Percentiles rank a stretch among this genome's conserved stretches.
These are phyloP conservation scores for Edolisoma coerulescens DNA, from an alignment of 2,113 vertebrate species.

Conservation along the genomic window DNA sequence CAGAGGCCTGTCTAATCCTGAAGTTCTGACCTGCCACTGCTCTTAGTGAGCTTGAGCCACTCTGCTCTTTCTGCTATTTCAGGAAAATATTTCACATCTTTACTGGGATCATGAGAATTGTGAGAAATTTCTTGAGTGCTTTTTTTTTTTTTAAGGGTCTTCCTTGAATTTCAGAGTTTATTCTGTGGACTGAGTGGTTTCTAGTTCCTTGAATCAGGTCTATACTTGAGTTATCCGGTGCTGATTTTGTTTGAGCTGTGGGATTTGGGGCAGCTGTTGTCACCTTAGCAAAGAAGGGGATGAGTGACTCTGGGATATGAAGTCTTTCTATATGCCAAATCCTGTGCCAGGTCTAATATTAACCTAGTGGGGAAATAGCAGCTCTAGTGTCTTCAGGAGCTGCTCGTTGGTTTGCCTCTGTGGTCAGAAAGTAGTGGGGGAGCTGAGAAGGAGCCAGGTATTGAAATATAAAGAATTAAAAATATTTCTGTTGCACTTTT, in stretches of 20 bases:
- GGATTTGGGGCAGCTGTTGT: background rate
- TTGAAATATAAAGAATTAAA: background rate
- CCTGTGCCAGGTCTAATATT: conserved; percentile 5
- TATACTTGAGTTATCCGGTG: background rate
- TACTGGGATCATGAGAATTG: background rate
- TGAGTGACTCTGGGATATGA: background rate
- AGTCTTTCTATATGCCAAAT: background rate
- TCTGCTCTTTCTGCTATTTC: background rate
- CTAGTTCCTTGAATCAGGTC: background rate
- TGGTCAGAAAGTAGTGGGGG: background rate
- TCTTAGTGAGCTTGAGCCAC: background rate
- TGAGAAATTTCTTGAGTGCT: conserved; percentile 13
- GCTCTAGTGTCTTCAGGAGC: background rate
- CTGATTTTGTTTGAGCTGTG: conserved; percentile 29
- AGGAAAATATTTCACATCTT: background rate
- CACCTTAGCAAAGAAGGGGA: background rate
- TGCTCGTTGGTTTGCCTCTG: background rate
- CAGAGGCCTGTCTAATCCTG: background rate
- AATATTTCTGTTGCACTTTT: background rate
- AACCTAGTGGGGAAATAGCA: background rate
- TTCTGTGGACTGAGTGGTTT: background rate
- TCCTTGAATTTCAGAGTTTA: background rate
- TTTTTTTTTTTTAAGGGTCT: background rate
- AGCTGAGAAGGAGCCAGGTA: background rate
- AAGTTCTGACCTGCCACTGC: background rate